Conservation (phyloP, 1,140 invertebrate genomes). For the Lycorma delicatula region DNA sequence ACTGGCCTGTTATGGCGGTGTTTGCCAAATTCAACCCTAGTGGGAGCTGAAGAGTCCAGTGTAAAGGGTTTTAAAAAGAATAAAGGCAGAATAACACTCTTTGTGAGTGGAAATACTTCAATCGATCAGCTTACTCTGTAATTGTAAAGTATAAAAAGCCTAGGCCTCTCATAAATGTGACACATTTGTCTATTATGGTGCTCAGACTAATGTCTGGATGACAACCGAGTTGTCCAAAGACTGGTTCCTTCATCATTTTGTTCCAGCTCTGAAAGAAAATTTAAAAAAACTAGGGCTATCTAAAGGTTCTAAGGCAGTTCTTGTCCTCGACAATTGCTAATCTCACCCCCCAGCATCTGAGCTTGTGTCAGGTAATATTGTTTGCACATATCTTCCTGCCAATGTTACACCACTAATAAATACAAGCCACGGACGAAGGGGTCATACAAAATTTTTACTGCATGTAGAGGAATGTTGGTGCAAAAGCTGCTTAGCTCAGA, state of each 20-base stretch:
- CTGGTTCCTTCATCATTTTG: conserved; percentile 19
- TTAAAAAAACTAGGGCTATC: conserved; percentile 12
- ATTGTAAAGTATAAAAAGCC: conserved; percentile 41
- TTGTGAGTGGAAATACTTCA: conserved; percentile 6
- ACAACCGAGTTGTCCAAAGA: too few relatives aligned
- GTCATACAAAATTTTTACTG: conserved; percentile 35
- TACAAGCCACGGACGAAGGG: conserved; percentile 40
- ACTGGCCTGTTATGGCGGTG: conserved; percentile 7
- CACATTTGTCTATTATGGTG: too few relatives aligned
- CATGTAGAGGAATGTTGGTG: conserved; percentile 19
- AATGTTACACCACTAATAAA: conserved; percentile 38
- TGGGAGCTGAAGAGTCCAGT: neutral
- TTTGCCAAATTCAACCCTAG: conserved; percentile 1
- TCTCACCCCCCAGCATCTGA: conserved; percentile 20
- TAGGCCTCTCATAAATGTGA: conserved; percentile 40
- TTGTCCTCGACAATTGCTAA: conserved; percentile 35
- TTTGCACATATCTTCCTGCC: conserved; percentile 34
- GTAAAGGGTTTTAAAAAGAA: conserved; percentile 14
- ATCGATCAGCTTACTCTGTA: conserved; percentile 30
- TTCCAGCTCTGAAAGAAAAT: conserved; percentile 12
- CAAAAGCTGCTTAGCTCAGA: neutral
- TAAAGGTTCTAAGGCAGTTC: conserved; percentile 27
- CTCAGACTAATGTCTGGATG: too few relatives aligned
- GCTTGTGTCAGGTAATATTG: conserved; percentile 20
- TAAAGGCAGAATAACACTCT: conserved; percentile 11